Evolutionary conservation across 64 coral and sea anemone species (phyloP).

Genomic region (Stylophora pistillata): DNA sequence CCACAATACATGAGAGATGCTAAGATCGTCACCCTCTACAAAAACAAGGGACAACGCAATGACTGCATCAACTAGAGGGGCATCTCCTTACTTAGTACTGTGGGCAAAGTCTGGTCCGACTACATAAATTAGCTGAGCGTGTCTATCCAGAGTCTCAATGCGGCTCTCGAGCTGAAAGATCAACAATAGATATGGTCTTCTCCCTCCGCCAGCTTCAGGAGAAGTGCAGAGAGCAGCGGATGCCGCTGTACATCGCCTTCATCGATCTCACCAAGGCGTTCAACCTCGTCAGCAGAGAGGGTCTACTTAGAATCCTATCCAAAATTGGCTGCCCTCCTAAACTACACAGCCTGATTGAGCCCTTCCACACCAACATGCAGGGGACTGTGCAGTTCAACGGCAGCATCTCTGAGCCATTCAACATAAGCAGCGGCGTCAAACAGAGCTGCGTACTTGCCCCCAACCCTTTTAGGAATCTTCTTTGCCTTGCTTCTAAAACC

Average conservation of each 20-base stretch:
- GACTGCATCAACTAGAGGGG: conserved; percentile 31
- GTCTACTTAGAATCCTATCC: background rate
- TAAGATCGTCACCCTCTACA: background rate
- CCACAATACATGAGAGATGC: conserved; percentile 51
- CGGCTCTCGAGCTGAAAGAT: no score
- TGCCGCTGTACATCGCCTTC: no score
- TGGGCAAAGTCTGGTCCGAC: conserved; percentile 50
- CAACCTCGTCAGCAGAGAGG: no score
- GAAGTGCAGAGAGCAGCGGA: no score
- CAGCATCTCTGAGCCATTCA: background rate
- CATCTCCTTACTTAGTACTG: conserved; percentile 20
- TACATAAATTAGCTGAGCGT: no score
- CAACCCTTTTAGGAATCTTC: background rate
- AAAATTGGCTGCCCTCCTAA: background rate
- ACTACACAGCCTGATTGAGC: background rate
- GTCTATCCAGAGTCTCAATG: no score
- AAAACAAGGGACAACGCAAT: conserved; percentile 21
- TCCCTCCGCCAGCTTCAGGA: no score
- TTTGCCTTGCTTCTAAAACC: background rate
- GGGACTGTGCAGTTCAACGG: conserved; percentile 13
- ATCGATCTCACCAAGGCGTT: no score
- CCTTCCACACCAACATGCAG: conserved; percentile 8
- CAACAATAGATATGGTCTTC: no score
- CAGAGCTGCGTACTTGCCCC: background rate
- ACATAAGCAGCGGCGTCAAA: background rate